Percentiles rank a stretch among this genome's conserved stretches.
Evolutionary conservation across 2,888 invertebrate genomes (phyloP).

Genomic region (Dynastes tityus): DNA sequence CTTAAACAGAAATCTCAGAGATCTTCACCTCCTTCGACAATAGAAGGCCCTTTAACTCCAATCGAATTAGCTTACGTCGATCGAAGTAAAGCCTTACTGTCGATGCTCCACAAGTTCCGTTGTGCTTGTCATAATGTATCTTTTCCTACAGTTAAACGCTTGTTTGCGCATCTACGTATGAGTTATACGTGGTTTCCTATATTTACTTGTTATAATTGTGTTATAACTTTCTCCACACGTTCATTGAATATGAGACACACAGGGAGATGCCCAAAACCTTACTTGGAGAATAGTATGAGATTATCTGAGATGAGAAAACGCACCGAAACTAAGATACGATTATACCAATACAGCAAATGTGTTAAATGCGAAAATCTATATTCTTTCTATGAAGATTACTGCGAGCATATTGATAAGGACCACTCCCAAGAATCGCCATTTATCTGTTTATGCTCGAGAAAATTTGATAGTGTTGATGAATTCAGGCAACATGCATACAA

Average conservation of each 20-base stretch:
- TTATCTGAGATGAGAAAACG: constrained; percentile 64
- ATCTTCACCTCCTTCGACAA: constrained; percentile 53
- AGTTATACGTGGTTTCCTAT: constrained; percentile 72
- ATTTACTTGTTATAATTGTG: constrained; percentile 77
- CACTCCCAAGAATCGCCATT: constrained; percentile 59
- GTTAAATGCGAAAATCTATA: constrained; percentile 65
- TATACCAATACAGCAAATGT: constrained; percentile 68
- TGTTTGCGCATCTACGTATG: constrained; percentile 66
- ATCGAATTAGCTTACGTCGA: constrained; percentile 66
- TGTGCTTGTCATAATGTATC: constrained; percentile 67
- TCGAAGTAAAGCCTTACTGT: constrained; percentile 66
- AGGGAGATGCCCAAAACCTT: constrained; percentile 60
- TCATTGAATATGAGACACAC: constrained; percentile 65
- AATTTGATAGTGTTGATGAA: constrained; percentile 64
- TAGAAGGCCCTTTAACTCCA: constrained; percentile 62
- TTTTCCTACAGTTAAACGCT: constrained; percentile 63
- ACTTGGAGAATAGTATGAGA: constrained; percentile 63
- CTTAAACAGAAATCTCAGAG: constrained; percentile 62
- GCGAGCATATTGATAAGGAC: constrained; percentile 65
- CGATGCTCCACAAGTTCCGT: constrained; percentile 63
- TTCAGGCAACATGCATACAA: constrained; percentile 66
- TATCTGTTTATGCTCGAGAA: constrained; percentile 61
- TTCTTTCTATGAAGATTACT: constrained; percentile 66
- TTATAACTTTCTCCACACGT: constrained; percentile 72
- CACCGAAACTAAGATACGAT: constrained; percentile 64